These are phyloP conservation scores for Sceliomorpha sp. DNA, from an alignment of 2,888 invertebrate species.

Conservation along the genomic window DNA sequence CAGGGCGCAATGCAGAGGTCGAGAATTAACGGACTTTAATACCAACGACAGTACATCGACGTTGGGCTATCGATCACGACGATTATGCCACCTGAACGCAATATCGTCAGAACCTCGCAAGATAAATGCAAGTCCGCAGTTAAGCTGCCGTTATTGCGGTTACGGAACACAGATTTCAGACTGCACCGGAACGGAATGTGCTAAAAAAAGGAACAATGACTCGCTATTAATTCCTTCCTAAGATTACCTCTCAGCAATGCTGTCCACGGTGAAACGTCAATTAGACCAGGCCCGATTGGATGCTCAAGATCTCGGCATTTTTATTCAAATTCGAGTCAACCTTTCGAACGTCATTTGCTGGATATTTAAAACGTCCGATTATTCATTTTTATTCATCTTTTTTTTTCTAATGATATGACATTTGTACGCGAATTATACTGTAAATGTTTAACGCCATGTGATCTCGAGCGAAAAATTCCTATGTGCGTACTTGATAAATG, in stretches of 20 bases:
- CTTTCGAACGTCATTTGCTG: too few species aligned
- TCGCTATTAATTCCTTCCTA: slow-evolving; percentile 5
- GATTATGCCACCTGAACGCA: slow-evolving; percentile 55
- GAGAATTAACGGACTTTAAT: slow-evolving; percentile 52
- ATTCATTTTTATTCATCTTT: not conserved
- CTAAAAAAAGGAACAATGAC: slow-evolving; percentile 28
- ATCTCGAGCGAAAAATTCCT: too few species aligned
- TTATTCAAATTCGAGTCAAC: too few species aligned
- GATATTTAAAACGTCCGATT: too few species aligned
- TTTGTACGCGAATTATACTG: too few species aligned
- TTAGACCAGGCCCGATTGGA: too few species aligned
- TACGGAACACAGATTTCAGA: slow-evolving; percentile 40
- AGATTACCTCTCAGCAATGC: too few species aligned
- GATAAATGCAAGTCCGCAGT: slow-evolving; percentile 46
- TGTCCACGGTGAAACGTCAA: too few species aligned
- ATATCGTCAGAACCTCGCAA: slow-evolving; percentile 52
- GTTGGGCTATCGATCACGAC: slow-evolving; percentile 46
- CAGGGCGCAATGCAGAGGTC: slow-evolving; percentile 43
- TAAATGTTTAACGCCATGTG: too few species aligned
- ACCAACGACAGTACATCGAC: slow-evolving; percentile 32
- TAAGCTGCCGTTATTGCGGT: slow-evolving; percentile 53
- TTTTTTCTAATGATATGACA: not conserved
- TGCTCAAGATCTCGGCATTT: too few species aligned
- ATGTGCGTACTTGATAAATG: slow-evolving; percentile 34
- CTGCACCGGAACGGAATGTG: slow-evolving; percentile 43